Base-by-base conservation (phyloP, 2,888 invertebrate species). In the Sarcophaga subvicina region DNA sequence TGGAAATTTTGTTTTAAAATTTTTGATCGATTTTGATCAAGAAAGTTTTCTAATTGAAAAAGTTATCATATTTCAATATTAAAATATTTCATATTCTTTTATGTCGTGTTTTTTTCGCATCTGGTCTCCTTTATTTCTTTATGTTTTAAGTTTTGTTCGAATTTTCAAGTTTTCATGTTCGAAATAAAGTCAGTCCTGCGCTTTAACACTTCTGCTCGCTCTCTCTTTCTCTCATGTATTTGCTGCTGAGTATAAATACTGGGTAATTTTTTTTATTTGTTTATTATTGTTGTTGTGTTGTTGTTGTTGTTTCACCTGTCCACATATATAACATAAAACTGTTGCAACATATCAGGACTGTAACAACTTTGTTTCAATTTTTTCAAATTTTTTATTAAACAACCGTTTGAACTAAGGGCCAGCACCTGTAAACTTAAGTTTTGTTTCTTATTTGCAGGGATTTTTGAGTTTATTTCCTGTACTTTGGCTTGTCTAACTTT, bases 401-500 rank as follows among this genome's bases (percentile, higher is more conserved):
- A 83, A 87, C 47, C 81, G 75, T 78, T 81, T 70, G 2, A 72
- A 86, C 76, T 63, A 77, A 83, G 80, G 80, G 76, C 72, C 83
- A 86, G 70, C 67, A 62, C 72, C 76, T 67, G 72, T 37, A 83
- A 83, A 82, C 75, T 49, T 60, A 80, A 77, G 70, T 62, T 81
- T 22, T 75, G 64, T 20, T 47, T 14, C 49, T 22, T 10, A 17
- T 63, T 27, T 62, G 4, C 22, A 22, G 47, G 47, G 5, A 22
- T 47, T 69, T 47, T 49, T 49, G 47, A 10, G 8, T 10, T 37
- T 37, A 37, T 37, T 37, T 37, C 37, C 37, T 37, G 37, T 37
- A 37, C 37, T 37, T 37, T 37, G 0, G 37, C 6, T 37, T 37
- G 6, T 37, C 0, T 1, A 37, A 37, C 37, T 37, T 37, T 6